phyloP scores from a whole-genome alignment of 2,797 vertebrate species.

The Meriones psammophilus region DNA sequence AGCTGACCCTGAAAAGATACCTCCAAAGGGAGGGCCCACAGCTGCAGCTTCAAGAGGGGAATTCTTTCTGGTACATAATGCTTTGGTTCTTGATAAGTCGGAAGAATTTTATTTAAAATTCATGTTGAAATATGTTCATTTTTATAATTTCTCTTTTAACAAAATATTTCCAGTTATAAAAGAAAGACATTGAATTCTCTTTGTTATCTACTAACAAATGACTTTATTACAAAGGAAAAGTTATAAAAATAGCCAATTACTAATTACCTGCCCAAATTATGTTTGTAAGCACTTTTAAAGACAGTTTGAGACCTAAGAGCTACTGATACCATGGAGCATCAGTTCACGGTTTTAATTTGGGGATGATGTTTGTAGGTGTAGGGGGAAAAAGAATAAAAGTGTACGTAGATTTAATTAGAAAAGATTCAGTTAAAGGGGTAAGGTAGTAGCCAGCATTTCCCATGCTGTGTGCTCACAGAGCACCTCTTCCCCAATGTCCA shows the following conservation, averaged over 20 bases:
- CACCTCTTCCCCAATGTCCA: neutral
- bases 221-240: slow-evolving; percentile 34
- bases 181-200: slow-evolving; percentile 59
- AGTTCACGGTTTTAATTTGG: slow-evolving; percentile 24
- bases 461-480: neutral
- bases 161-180: slow-evolving; percentile 58
- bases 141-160: neutral
- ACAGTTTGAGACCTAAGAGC: slow-evolving; percentile 35
- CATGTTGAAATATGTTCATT: slow-evolving; percentile 41
- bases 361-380: neutral
- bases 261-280: slow-evolving; percentile 39
- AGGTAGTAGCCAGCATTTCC: neutral
- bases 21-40: neutral
- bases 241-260: slow-evolving; percentile 3
- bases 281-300: slow-evolving; percentile 40
- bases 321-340: neutral
- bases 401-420: slow-evolving; percentile 14
- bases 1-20: neutral
- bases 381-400: neutral
- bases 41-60: neutral
- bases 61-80: neutral
- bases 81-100: slow-evolving; percentile 26
- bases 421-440: neutral
- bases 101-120: slow-evolving; percentile 38
- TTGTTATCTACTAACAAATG: slow-evolving; percentile 8